Conservation (phyloP, 2,797 vertebrate species). For the Melanotaenia parkinsoni region DNA sequence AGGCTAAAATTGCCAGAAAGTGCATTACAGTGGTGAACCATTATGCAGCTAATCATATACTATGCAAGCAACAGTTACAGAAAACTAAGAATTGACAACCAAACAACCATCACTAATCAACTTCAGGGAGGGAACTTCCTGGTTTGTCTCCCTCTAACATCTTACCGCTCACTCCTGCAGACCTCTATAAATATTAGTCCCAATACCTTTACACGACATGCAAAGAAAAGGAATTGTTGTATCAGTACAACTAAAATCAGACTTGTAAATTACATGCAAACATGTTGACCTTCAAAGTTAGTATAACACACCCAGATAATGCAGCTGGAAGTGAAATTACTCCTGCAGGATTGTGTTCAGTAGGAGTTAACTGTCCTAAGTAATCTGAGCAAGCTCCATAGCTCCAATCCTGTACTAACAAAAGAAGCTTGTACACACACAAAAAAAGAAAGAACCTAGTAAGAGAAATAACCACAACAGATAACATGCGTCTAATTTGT, state of each 20-base stretch:
- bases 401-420: too few relatives aligned
- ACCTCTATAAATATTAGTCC: not conserved
- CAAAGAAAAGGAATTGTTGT: not conserved
- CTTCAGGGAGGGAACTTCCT: not conserved
- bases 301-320: not conserved
- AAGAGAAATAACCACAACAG: not conserved
- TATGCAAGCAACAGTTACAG: not conserved
- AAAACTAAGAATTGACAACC: not conserved
- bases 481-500: not conserved
- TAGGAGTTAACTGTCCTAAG: not conserved
- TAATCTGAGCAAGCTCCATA: not conserved
- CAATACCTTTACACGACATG: not conserved
- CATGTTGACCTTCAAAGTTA: not conserved
- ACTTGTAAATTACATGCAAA: not conserved
- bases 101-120: not conserved
- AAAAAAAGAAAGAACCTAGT: not conserved
- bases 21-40: not conserved
- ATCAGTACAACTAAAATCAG: not conserved
- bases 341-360: not conserved
- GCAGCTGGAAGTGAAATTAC: not conserved
- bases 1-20: not conserved
- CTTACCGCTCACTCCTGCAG: not conserved
- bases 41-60: not conserved
- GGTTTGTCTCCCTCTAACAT: not conserved
- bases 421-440: not conserved